Percentiles rank a stretch among this genome's conserved stretches.
Evolutionary conservation across 1,140 invertebrate genomes (phyloP).

Genomic region (Cydia fagiglandana): DNA sequence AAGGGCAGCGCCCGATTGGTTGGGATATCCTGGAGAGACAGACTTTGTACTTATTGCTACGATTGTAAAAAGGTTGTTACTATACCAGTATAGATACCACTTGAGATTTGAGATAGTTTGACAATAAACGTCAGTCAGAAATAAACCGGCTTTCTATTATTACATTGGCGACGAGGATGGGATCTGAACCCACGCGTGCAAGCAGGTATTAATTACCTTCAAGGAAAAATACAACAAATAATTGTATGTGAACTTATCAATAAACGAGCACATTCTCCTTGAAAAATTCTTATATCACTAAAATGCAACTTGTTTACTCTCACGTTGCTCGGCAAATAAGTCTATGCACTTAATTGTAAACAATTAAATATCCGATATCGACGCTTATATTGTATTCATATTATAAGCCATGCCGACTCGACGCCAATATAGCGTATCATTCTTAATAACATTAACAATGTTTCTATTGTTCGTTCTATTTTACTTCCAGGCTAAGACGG

Average conservation of each 20-base stretch:
- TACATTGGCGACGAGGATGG: too few relatives aligned
- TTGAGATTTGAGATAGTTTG: too few relatives aligned
- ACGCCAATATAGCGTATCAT: background rate
- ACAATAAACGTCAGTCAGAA: too few relatives aligned
- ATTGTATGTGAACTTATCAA: background rate
- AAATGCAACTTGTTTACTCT: background rate
- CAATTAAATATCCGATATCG: background rate
- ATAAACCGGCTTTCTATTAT: too few relatives aligned
- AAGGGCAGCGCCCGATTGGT: too few relatives aligned
- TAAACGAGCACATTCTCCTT: background rate
- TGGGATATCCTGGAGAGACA: too few relatives aligned
- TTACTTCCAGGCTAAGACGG: conserved; percentile 87
- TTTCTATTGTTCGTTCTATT: background rate
- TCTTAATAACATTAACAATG: background rate
- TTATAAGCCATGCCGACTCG: background rate
- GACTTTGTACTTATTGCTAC: too few relatives aligned
- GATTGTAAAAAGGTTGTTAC: too few relatives aligned
- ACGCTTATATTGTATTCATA: background rate
- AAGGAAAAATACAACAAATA: background rate
- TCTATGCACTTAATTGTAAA: background rate
- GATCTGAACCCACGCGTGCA: too few relatives aligned
- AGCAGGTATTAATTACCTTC: too few relatives aligned
- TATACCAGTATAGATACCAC: too few relatives aligned
- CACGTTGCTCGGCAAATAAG: background rate
- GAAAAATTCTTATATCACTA: background rate